phyloP scores from a whole-genome alignment of 2,797 vertebrate species.

The Protonibea diacanthus region DNA sequence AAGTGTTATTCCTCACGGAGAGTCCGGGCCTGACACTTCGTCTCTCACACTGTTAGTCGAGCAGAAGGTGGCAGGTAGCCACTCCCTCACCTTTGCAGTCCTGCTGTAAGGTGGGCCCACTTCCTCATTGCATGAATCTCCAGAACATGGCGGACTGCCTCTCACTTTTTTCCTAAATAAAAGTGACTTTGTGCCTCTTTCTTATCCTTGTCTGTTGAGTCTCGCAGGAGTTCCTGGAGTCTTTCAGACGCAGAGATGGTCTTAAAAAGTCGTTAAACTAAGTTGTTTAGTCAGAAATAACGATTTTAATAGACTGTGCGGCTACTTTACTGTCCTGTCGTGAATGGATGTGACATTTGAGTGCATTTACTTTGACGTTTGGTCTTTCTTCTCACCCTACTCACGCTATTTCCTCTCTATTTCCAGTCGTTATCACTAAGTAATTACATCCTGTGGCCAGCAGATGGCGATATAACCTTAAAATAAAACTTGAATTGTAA shows the following conservation, averaged over 20 bases:
- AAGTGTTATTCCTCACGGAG: slow-evolving; percentile 41
- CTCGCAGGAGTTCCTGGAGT: neutral
- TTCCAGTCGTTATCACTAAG: neutral
- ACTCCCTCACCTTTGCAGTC: slow-evolving; percentile 76
- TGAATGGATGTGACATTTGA: neutral
- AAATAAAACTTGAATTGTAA: neutral
- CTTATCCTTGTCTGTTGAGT: neutral
- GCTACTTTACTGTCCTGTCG: too few species aligned
- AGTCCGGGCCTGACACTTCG: slow-evolving; percentile 31
- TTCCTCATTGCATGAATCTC: slow-evolving; percentile 68
- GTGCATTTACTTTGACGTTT: neutral
- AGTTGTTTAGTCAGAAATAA: neutral
- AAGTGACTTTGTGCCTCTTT: neutral
- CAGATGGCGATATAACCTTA: slow-evolving; percentile 41
- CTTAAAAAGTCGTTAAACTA: neutral
- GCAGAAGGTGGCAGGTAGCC: slow-evolving; percentile 65
- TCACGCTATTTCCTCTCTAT: neutral
- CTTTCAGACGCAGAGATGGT: neutral
- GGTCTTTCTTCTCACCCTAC: neutral
- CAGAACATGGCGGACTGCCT: neutral
- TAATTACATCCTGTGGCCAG: neutral
- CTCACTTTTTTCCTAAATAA: neutral
- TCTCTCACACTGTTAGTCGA: slow-evolving; percentile 9
- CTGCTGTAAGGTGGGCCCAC: slow-evolving; percentile 52
- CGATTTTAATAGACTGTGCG: neutral